Evolutionary conservation across 2,888 invertebrate species (phyloP).

Genomic region (Nesidiocoris tenuis): DNA sequence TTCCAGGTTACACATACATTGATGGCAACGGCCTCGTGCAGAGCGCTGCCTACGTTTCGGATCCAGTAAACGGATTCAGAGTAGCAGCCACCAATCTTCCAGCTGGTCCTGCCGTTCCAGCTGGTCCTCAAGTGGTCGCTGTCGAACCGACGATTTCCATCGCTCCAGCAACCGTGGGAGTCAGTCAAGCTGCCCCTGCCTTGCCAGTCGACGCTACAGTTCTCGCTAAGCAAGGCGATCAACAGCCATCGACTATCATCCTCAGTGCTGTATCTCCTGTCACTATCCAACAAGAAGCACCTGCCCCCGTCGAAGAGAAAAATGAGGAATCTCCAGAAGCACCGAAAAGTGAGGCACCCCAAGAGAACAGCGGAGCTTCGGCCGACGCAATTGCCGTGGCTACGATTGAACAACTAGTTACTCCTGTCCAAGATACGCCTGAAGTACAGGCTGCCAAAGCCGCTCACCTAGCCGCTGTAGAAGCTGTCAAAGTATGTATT

Average conservation of each 20-base stretch:
- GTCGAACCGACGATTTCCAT: neutral
- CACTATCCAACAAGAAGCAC: neutral
- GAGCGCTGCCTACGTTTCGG: conserved; percentile 65
- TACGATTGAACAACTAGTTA: conserved; percentile 48
- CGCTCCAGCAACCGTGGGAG: neutral
- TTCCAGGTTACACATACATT: conserved; percentile 64
- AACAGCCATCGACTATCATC: conserved; percentile 7
- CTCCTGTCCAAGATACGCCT: conserved; percentile 47
- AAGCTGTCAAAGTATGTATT: conserved; percentile 23
- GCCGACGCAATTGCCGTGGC: conserved; percentile 57
- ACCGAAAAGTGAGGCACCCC: conserved; percentile 50
- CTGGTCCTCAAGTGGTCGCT: neutral
- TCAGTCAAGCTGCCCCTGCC: neutral
- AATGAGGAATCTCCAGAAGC: conserved; percentile 10
- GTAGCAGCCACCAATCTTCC: conserved; percentile 67
- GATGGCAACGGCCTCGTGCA: conserved; percentile 67
- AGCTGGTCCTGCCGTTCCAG: conserved; percentile 31
- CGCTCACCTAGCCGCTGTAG: conserved; percentile 57
- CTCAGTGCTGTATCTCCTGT: conserved; percentile 17
- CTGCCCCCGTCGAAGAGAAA: conserved; percentile 18
- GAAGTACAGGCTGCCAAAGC: conserved; percentile 56
- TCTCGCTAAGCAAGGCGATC: neutral
- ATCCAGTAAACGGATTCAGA: conserved; percentile 64
- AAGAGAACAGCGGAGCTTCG: neutral
- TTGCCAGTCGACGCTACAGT: conserved; percentile 10